Conservation (phyloP, 2,888 invertebrate species). For the Synanthedon andrenaeformis region DNA sequence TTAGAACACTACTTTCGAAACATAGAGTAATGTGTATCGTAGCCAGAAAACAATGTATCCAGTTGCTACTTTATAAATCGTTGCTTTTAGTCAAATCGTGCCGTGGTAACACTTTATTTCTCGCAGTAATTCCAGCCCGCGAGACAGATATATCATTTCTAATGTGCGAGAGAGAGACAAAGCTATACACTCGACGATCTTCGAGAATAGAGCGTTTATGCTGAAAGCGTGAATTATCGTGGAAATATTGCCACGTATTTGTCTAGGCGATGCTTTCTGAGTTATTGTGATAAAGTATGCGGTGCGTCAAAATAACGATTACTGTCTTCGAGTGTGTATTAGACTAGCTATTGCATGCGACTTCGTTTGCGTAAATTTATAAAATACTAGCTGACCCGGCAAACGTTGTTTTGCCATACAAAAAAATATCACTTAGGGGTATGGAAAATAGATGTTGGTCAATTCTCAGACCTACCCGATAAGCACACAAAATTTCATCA, state of each 20-base stretch:
- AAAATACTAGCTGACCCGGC: no score
- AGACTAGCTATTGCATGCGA: no score
- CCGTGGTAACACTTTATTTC: slow-evolving; percentile 10
- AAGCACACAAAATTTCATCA: no score
- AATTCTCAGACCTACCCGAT: no score
- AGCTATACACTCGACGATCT: neutral
- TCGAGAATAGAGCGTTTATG: slow-evolving; percentile 4
- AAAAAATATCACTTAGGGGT: no score
- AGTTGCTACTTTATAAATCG: slow-evolving; percentile 19
- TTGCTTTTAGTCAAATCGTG: slow-evolving; percentile 22
- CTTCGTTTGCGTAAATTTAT: no score
- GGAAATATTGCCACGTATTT: slow-evolving; percentile 2
- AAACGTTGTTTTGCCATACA: no score
- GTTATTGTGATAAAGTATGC: neutral
- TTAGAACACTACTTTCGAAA: no score
- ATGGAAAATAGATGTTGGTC: no score
- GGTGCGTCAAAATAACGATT: no score
- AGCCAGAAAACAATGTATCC: slow-evolving; percentile 1
- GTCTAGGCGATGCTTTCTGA: slow-evolving; percentile 4
- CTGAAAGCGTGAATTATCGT: slow-evolving; percentile 3
- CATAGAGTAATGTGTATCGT: neutral
- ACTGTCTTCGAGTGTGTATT: no score
- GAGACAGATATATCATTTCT: neutral
- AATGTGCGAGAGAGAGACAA: slow-evolving; percentile 1
- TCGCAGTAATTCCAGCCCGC: slow-evolving; percentile 1